Evolutionary conservation across 2,888 invertebrate genomes (phyloP).

Genomic region (Drosophila tanythrix): DNA sequence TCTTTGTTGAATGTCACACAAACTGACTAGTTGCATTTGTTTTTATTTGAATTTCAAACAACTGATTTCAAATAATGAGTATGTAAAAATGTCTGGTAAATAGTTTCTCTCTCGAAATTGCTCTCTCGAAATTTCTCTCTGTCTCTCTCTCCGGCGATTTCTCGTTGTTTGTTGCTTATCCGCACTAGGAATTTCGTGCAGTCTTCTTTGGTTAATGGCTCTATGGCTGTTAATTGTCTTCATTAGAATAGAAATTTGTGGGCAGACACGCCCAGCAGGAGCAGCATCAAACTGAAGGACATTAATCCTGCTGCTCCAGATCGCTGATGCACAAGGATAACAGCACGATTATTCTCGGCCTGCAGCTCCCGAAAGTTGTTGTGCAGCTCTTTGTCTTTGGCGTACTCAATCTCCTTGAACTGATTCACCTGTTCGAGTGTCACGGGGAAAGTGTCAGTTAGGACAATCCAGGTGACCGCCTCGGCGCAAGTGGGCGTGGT

Average conservation of each 20-base stretch:
- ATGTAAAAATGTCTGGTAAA: slow-evolving; percentile 53
- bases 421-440: slow-evolving; percentile 86
- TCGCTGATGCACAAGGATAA: slow-evolving; percentile 69
- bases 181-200: slow-evolving; percentile 30
- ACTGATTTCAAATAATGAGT: slow-evolving; percentile 62
- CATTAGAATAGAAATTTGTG: slow-evolving; percentile 26
- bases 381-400: slow-evolving; percentile 82
- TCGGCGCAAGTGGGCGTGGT: slow-evolving; percentile 91
- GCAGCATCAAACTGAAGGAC: slow-evolving; percentile 43
- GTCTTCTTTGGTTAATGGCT: slow-evolving; percentile 59
- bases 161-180: slow-evolving; percentile 33
- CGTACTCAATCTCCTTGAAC: slow-evolving; percentile 84
- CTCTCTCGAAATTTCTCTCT: slow-evolving; percentile 26
- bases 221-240: not conserved
- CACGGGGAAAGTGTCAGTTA: slow-evolving; percentile 86
- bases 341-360: slow-evolving; percentile 76
- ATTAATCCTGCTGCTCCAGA: slow-evolving; percentile 35
- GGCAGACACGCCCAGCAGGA: slow-evolving; percentile 43
- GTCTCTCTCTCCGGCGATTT: slow-evolving; percentile 25
- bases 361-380: slow-evolving; percentile 85
- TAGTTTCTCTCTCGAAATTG: slow-evolving; percentile 28
- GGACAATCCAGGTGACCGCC: slow-evolving; percentile 90
- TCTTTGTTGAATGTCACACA: slow-evolving; percentile 62
- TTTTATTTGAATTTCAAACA: slow-evolving; percentile 50
- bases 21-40: slow-evolving; percentile 67